phyloP scores from a whole-genome alignment of 2,113 vertebrate species.

The Pedionomus torquatus region DNA sequence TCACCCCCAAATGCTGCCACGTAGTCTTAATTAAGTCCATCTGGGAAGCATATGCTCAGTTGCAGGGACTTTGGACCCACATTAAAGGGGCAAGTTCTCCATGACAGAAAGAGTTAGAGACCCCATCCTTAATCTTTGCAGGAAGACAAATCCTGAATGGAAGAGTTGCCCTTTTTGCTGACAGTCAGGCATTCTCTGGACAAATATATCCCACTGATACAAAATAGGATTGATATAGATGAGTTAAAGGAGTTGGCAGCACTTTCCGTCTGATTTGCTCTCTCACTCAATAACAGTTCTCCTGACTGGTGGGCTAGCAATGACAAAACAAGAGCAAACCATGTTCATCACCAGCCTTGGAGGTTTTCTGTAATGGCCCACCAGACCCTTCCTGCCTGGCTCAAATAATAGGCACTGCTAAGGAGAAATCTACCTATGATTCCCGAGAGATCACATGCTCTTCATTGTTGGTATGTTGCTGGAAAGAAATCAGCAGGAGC shows the following conservation, averaged over 20 bases:
- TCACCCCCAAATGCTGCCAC: constrained; percentile 16
- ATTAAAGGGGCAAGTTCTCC: constrained; percentile 41
- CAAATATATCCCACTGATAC: not conserved
- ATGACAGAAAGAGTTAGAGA: constrained; percentile 12
- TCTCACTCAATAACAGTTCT: not conserved
- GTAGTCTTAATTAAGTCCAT: constrained; percentile 21
- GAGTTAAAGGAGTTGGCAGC: not conserved
- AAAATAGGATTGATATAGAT: not conserved
- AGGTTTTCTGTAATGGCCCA: not conserved
- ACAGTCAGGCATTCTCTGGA: not conserved
- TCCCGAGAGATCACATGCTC: not conserved
- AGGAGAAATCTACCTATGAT: not conserved
- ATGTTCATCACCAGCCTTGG: not conserved
- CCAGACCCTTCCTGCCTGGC: not conserved
- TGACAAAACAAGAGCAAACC: not conserved
- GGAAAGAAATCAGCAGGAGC: not conserved
- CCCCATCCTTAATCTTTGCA: not conserved
- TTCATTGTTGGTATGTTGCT: not conserved
- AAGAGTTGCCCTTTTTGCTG: not conserved
- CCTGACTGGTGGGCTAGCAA: not conserved
- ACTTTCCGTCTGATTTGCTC: not conserved
- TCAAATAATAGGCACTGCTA: not conserved
- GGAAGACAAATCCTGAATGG: constrained; percentile 1
- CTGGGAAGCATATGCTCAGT: constrained; percentile 43
- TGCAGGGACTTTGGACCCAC: constrained; percentile 33